Evolutionary conservation across 2,888 invertebrate species (phyloP).

Genomic region (Oasisia sp.): DNA sequence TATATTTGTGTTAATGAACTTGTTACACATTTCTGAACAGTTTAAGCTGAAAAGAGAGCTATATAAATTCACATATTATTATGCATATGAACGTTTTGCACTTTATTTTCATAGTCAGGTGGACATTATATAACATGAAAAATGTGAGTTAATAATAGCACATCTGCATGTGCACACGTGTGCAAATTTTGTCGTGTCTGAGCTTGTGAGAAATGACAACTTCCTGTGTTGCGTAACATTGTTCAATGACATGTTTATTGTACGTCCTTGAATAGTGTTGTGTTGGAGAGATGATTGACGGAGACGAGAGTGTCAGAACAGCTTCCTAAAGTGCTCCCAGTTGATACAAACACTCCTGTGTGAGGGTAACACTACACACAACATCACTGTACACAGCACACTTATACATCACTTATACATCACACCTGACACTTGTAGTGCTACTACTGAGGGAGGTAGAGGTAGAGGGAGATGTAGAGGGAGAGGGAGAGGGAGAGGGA

Average conservation of each 20-base stretch:
- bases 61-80: not conserved
- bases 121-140: not conserved
- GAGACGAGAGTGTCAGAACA: not conserved
- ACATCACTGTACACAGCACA: not conserved
- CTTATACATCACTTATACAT: not conserved
- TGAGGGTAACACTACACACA: not conserved
- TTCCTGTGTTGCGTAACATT: not conserved
- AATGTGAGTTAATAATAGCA: not conserved
- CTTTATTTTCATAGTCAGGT: not conserved
- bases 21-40: no score
- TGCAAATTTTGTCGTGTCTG: not conserved
- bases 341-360: not conserved
- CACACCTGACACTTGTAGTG: not conserved
- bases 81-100: not conserved
- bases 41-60: no score
- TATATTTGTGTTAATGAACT: no score
- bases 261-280: not conserved
- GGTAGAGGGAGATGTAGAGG: no score
- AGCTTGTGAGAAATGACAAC: not conserved
- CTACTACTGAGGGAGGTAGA: no score
- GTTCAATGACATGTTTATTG: not conserved
- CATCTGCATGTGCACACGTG: not conserved
- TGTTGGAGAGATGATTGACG: not conserved
- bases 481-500: no score
- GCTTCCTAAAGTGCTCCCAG: conserved; percentile 1